Percentiles rank a stretch among this genome's conserved stretches.
These are phyloP conservation scores for Pagrus major DNA, from an alignment of 2,113 vertebrate genomes.

Conservation along the genomic window DNA sequence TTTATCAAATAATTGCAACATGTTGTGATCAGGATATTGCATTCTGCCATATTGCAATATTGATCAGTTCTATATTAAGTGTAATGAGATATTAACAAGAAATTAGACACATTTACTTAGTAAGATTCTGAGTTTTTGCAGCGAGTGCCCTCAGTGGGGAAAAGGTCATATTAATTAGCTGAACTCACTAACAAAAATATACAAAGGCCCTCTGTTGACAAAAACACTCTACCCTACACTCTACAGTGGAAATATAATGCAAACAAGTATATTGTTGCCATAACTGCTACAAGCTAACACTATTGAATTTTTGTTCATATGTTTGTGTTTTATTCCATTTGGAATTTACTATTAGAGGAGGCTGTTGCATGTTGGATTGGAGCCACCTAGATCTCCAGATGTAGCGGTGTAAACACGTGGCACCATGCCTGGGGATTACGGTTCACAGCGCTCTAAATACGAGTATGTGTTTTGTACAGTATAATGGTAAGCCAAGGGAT, in stretches of 20 bases:
- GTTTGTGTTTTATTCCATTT: neutral
- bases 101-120: no score
- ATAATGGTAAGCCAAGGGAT: slow-evolving; percentile 42
- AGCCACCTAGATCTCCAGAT: slow-evolving; percentile 49
- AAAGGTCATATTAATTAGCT: neutral
- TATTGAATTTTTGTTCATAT: neutral
- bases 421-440: slow-evolving; percentile 49
- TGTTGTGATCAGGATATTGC: no score
- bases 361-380: slow-evolving; percentile 18
- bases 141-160: neutral
- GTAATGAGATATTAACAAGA: no score
- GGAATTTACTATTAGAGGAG: neutral
- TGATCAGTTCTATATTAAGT: no score
- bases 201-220: neutral
- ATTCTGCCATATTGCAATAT: no score
- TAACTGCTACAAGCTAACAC: neutral
- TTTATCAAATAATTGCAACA: no score
- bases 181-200: neutral
- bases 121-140: no score
- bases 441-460: slow-evolving; percentile 27
- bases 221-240: neutral
- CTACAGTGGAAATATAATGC: neutral
- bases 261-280: neutral
- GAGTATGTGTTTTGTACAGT: slow-evolving; percentile 48
- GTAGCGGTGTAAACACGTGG: slow-evolving; percentile 32